Evolutionary conservation across 2,113 vertebrate species (phyloP), one percentile per base, ranked within the genome.

Genomic region (Xiphophorus maculatus): DNA sequence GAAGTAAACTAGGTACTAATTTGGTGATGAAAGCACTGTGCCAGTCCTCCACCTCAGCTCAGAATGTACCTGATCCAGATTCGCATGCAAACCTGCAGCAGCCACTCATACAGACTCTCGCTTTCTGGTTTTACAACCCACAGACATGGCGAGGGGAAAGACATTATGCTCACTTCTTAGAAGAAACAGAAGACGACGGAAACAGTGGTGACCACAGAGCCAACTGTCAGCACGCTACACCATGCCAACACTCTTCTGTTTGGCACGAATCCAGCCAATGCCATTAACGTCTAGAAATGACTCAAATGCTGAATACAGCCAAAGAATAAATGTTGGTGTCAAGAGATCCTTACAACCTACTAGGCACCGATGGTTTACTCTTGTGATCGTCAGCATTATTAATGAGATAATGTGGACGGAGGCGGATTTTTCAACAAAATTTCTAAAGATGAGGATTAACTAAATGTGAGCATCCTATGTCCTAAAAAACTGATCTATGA

Each of bases 181-280:
- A 78, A 86, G 79, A 87, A 82, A 37, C 48, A 60, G 60, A 66
- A 25, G 37, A 32, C 25, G 69, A 42, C 69, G 83, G 88, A 91
- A 93, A 87, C 77, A 0, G 13, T 48, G 19, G 70, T 28, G 17
- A 93, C 94, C 93, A 92, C 93, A 93, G 58, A 77, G 54, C 22
- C 74, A 91, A 90, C 87, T 81, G 90, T 61, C 40, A 63, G 86
- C 90, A 92, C 75, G 86, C 82, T 2, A 86, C 30, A 54, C 72
- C 33, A 77, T 86, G 73, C 80, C 80, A 71, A 60, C 13, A 32
- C 65, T 48, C 44, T 5, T 48, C 29, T 66, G 13, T 13, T 63
- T 73, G 42, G 75, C 62, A 19, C 1, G 63, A 14, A 32, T 44
- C 14, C n/a, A 69, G 62, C 3, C 7, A 37, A 2, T 58, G 2